Percentiles rank a stretch among this genome's conserved stretches.
Conservation (phyloP, 2,888 invertebrate genomes). For the Dynastes tityus region DNA sequence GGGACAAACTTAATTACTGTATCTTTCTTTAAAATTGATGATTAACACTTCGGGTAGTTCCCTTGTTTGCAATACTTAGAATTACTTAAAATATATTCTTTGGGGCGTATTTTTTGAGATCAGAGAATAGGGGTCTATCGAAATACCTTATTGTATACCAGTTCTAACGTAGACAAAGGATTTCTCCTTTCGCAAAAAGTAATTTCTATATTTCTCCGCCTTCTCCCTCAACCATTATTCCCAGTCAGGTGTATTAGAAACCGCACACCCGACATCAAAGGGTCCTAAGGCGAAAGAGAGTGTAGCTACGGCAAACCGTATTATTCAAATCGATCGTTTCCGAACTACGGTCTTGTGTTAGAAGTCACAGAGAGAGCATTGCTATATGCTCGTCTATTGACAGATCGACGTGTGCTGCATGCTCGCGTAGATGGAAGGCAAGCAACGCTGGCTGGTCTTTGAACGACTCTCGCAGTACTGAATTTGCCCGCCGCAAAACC, state of each 20-base stretch:
- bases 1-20: too few species aligned
- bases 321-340: conserved; percentile 41
- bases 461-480: neutral
- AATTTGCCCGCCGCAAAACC: conserved; percentile 3
- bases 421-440: neutral
- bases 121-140: too few species aligned
- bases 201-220: neutral
- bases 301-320: conserved; percentile 30
- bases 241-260: conserved; percentile 32
- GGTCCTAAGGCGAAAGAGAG: conserved; percentile 26
- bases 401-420: conserved; percentile 20
- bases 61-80: too few species aligned
- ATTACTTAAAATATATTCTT: too few species aligned
- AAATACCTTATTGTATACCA: too few species aligned
- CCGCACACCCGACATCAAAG: conserved; percentile 33
- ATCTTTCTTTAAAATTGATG: too few species aligned
- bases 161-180: too few species aligned
- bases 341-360: neutral
- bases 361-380: neutral
- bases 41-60: too few species aligned
- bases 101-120: too few species aligned
- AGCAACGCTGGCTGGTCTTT: neutral
- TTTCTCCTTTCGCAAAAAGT: too few species aligned
- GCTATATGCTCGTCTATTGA: conserved; percentile 13
- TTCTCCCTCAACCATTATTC: neutral